Base-by-base conservation (phyloP, 2,113 vertebrate species). In the Capreolus pygargus region DNA sequence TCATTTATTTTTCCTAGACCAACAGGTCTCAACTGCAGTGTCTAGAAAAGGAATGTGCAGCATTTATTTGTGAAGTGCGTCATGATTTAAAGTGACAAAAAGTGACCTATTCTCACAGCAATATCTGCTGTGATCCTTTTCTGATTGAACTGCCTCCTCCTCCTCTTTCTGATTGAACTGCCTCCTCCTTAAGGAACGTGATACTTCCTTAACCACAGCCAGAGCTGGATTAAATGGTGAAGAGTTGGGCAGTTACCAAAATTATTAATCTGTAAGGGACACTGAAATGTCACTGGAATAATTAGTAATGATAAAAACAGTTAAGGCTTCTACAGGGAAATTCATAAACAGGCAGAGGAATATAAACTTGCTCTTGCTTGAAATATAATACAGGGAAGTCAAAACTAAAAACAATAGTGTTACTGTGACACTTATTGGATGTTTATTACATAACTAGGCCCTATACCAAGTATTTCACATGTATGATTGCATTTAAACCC, bases 311-410 rank as follows among this genome's bases (percentile, higher is more conserved):
- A 57, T 39, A 85, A 30, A 95, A 74, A 58, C n/a, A 81, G 52
- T 25, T 21, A 84, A 97, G 76, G 7, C 57, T 91, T 76, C 36
- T 30, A 64, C 33, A 58, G 30, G 90, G 30, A 76, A 86, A 81
- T 60, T 95, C 91, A 83, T 78, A 81, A 14, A 83, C 19, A 64
- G 7, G 28, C 57, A 19, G 19, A 89, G 15, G 10, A 89, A 96
- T n/a, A 82, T 54, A 96, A 81, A 91, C 67, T 50, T 95, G 21
- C 60, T 50, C 36, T 33, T 45, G 30, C 45, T 88, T 95, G 61
- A 97, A 92, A 84, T 61, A 96, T 15, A 91, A 36, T 67, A 76
- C 43, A 92, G 28, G 36, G 12, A 97, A 92, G 27, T 89, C 14
- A 55, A 86, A 95, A 93, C 50, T 55, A 92, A 74, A 86, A 94